Percentiles rank a stretch among this genome's conserved stretches.
These are phyloP conservation scores for Orchestes rusci DNA, from an alignment of 2,888 invertebrate genomes.

Conservation along the genomic window DNA sequence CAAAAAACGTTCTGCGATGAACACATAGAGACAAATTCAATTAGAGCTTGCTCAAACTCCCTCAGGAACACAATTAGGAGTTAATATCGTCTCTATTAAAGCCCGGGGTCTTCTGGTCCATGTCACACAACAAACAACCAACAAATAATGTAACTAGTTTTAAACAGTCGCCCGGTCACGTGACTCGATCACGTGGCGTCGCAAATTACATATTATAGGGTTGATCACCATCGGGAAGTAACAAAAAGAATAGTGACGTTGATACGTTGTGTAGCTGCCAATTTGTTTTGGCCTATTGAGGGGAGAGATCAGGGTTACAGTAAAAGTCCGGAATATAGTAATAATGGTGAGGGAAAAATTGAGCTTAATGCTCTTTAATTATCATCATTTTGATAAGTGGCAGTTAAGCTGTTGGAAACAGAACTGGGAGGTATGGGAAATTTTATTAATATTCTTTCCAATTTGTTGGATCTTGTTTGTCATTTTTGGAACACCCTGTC, in stretches of 20 bases:
- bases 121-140: slow-evolving; percentile 33
- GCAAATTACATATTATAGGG: slow-evolving; percentile 42
- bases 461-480: too few relatives aligned
- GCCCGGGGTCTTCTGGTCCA: slow-evolving; percentile 26
- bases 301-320: slow-evolving; percentile 9
- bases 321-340: too few relatives aligned
- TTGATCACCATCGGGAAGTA: slow-evolving; percentile 41
- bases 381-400: too few relatives aligned
- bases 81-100: slow-evolving; percentile 30
- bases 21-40: too few relatives aligned
- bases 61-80: slow-evolving; percentile 20
- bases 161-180: slow-evolving; percentile 42
- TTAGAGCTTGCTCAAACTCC: too few relatives aligned
- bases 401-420: too few relatives aligned
- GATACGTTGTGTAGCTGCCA: slow-evolving; percentile 47
- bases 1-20: too few relatives aligned
- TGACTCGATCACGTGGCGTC: slow-evolving; percentile 39
- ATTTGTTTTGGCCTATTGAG: slow-evolving; percentile 34
- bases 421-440: too few relatives aligned
- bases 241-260: slow-evolving; percentile 44
- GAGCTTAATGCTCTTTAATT: too few relatives aligned
- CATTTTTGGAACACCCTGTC: too few relatives aligned
- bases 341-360: too few relatives aligned
- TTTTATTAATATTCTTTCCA: too few relatives aligned
- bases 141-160: slow-evolving; percentile 41